Evolutionary conservation across 2,888 invertebrate species (phyloP).

Genomic region (Epiperipatus broadwayi): DNA sequence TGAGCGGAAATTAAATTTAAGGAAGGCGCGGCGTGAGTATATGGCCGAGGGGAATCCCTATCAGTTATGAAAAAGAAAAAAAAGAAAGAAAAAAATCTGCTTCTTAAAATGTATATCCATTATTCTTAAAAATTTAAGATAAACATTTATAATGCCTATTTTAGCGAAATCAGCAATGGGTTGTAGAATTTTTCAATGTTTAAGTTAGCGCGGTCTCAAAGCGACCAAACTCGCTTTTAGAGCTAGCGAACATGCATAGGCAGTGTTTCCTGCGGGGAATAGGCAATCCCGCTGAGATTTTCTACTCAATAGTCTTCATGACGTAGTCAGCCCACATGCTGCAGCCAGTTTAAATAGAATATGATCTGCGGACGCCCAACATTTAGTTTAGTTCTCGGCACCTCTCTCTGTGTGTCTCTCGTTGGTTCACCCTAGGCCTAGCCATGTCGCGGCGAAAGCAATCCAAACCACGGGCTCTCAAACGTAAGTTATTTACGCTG

Average conservation of each 20-base stretch:
- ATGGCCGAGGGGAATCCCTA: too few species aligned
- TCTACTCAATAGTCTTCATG: constrained; percentile 13
- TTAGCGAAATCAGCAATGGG: too few species aligned
- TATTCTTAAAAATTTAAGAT: too few species aligned
- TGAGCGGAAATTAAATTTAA: too few species aligned
- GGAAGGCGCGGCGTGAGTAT: too few species aligned
- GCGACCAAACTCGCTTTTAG: too few species aligned
- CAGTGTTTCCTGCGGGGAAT: constrained; percentile 14
- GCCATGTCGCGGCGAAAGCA: constrained; percentile 47
- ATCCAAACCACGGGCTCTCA: constrained; percentile 47
- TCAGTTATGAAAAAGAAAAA: too few species aligned
- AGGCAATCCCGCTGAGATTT: constrained; percentile 5
- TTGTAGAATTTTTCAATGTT: too few species aligned
- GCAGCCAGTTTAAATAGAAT: constrained; percentile 14
- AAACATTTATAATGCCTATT: too few species aligned
- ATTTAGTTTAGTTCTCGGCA: constrained; percentile 8
- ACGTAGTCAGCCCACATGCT: constrained; percentile 13
- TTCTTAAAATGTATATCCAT: too few species aligned
- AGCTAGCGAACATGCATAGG: constrained; percentile 13
- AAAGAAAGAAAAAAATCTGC: too few species aligned
- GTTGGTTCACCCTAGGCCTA: constrained; percentile 7
- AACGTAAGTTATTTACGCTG: constrained; percentile 47
- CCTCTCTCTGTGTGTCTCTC: constrained; percentile 5
- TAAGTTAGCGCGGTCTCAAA: too few species aligned
- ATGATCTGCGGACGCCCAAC: constrained; percentile 8